These are phyloP conservation scores for Takifugu rubripes DNA, from an alignment of 2,797 vertebrate species.

Conservation along the genomic window DNA sequence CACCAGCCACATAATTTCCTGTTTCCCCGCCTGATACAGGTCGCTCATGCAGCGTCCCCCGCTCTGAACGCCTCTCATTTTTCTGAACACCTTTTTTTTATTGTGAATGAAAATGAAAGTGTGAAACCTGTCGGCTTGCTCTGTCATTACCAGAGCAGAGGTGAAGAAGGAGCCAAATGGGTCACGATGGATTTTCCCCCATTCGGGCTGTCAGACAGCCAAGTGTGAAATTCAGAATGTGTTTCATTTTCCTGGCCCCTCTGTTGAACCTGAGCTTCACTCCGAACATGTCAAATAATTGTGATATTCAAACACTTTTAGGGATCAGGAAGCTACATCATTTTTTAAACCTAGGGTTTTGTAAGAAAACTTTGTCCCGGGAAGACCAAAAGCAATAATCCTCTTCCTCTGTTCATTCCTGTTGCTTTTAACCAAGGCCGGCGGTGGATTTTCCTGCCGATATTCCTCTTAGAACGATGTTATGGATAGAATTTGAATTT, in stretches of 20 bases:
- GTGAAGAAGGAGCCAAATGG: conserved; percentile 29
- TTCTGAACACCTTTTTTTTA: conserved; percentile 16
- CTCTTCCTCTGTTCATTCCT: background rate
- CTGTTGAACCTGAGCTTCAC: background rate
- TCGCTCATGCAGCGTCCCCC: conserved; percentile 6
- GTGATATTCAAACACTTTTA: no score
- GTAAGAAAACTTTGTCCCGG: no score
- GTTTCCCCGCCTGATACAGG: conserved; percentile 5
- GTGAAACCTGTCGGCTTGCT: conserved; percentile 37
- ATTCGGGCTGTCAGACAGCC: conserved; percentile 30
- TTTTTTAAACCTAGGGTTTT: no score
- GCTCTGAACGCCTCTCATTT: conserved; percentile 1
- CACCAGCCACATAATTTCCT: conserved; percentile 46
- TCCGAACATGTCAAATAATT: no score
- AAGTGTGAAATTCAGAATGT: conserved; percentile 32
- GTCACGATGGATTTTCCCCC: conserved; percentile 20
- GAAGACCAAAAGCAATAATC: background rate
- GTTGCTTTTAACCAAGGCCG: background rate
- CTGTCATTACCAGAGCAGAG: conserved; percentile 11
- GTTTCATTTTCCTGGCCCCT: conserved; percentile 10
- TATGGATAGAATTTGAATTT: background rate
- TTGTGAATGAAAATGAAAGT: conserved; percentile 49
- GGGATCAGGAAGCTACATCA: no score
- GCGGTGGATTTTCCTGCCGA: background rate
- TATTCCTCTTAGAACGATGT: conserved; percentile 3